Percentiles rank a stretch among this genome's conserved stretches.
Conservation (phyloP, 2,797 vertebrate species). For the Darevskia mixta region DNA sequence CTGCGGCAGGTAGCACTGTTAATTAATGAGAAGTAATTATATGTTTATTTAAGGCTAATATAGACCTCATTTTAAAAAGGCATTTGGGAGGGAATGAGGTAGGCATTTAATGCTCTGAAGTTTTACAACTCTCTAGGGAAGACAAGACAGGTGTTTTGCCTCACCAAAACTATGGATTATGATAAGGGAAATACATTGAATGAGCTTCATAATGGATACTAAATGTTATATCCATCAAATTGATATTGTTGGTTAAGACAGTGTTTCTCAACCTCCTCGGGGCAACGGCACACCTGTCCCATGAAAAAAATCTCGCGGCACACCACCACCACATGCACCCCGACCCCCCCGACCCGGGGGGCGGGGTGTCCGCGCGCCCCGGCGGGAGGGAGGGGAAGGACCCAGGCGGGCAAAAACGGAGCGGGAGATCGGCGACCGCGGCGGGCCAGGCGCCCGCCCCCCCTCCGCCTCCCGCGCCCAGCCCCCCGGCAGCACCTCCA, state of each 20-base stretch:
- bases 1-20: conserved; percentile 91
- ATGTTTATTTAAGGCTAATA: conserved; percentile 35
- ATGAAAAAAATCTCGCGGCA: no score
- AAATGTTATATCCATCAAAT: neutral
- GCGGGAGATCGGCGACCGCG: no score
- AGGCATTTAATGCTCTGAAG: neutral
- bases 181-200: neutral
- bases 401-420: no score
- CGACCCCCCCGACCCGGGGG: no score
- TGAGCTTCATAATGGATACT: neutral
- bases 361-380: no score
- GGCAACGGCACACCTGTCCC: no score
- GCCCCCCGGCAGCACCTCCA: no score
- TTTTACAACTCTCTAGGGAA: neutral
- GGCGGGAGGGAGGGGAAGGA: no score
- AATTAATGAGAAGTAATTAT: conserved; percentile 26
- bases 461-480: no score
- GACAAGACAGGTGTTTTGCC: neutral
- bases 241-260: neutral
- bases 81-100: neutral
- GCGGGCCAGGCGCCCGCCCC: no score
- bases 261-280: no score
- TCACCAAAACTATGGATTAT: neutral
- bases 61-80: neutral
- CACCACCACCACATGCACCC: no score